Base-by-base conservation (phyloP, 2,797 vertebrate genomes). In the Danio jaintianensis region DNA sequence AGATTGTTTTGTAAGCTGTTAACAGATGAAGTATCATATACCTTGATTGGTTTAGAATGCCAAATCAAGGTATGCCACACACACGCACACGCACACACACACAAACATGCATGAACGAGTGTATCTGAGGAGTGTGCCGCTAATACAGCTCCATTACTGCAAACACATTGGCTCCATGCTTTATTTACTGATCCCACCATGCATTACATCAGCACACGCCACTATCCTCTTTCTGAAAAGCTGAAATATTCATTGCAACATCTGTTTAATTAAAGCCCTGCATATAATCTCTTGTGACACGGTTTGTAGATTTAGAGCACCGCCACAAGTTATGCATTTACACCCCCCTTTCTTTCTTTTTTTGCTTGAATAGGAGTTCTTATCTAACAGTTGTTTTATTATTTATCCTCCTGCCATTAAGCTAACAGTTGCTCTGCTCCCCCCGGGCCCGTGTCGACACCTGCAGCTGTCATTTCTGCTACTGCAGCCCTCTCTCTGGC, bases 351-450 rank as follows among this genome's bases (percentile, higher is more conserved):
- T 73, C 66, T 52, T 59, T 47, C 40, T 79, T 85, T 64, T 83
- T 83, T 86, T 85, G 84, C 43, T 78, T 86, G 86, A 87, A 76
- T 84, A 87, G 85, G 82, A 71, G 84, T 55, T 64, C 87, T 90
- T 88, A 68, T 84, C 90, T 90, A 89, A 92, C 93, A 93, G 92
- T 92, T 89, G 92, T 66, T 85, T 93, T 91, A 90, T 91, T 91
- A 62, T 93, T 87, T 93, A 86, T 87, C 91, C 90, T 87, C 87
- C 73, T 93, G 94, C 96, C 88, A 87, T 92, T 82, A 92, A 93
- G 89, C 91, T 94, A 89, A 87, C 91, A 88, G 88, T 90, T 88
- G 90, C 86, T 73, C 90, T 82, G 82, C 89, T 78, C 88, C 89
- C 86, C 83, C 83, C 88, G 80, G 84, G 45, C 86, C 83, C 89